phyloP scores from a whole-genome alignment of 64 coral and sea anemone genomes.

The Dendrophyllia cribrosa region DNA sequence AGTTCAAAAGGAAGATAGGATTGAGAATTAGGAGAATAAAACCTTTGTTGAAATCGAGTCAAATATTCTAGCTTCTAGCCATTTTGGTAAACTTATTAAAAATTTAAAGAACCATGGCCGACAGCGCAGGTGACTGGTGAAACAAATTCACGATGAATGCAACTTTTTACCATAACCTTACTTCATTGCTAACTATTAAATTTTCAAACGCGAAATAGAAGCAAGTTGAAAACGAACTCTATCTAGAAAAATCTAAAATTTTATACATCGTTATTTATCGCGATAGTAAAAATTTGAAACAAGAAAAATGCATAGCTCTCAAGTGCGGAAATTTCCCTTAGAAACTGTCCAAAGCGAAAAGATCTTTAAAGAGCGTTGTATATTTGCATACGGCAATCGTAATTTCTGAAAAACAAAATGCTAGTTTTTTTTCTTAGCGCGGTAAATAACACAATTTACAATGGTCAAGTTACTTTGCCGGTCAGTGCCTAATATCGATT shows the following conservation, averaged over 20 bases:
- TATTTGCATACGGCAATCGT: constrained; percentile 35
- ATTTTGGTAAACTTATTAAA: constrained; percentile 55
- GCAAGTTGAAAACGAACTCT: constrained; percentile 2
- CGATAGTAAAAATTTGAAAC: background rate
- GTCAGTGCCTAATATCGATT: background rate
- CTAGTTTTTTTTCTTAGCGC: background rate
- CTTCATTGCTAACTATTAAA: constrained; percentile 8
- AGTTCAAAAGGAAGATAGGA: background rate
- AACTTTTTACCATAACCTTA: constrained; percentile 34
- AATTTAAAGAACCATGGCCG: constrained; percentile 35
- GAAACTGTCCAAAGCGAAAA: constrained; percentile 48
- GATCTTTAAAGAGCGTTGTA: constrained; percentile 1
- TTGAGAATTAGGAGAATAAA: background rate
- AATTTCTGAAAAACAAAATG: constrained; percentile 30
- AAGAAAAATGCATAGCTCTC: constrained; percentile 35
- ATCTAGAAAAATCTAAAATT: constrained; percentile 29
- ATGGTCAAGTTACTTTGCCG: background rate
- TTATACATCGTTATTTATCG: constrained; percentile 8
- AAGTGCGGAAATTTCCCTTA: constrained; percentile 47
- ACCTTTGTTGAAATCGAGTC: background rate
- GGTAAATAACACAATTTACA: background rate
- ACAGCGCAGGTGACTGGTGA: constrained; percentile 11
- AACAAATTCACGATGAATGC: background rate
- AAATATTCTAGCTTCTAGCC: constrained; percentile 35
- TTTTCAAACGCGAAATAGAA: background rate